These are phyloP conservation scores for Phrynocephalus guinanensis DNA, from an alignment of 2,797 vertebrate species.

Conservation along the genomic window DNA sequence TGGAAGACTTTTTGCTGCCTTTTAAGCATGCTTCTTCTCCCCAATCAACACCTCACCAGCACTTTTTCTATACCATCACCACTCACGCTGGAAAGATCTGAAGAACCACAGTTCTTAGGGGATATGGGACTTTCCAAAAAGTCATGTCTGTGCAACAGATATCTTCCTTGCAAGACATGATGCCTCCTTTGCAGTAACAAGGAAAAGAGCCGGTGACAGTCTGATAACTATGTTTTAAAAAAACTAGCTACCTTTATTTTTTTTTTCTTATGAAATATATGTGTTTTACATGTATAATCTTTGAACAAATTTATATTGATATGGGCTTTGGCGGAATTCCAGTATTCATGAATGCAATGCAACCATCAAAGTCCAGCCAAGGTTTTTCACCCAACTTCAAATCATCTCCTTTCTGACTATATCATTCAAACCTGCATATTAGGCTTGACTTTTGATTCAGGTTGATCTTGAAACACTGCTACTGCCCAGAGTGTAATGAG, in stretches of 20 bases:
- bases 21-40: not conserved
- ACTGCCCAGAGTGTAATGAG: not conserved
- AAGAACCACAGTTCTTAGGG: not conserved
- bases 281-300: no score
- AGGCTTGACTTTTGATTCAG: not conserved
- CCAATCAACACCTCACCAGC: not conserved
- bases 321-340: slow-evolving; percentile 13
- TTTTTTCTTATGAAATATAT: not conserved
- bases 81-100: not conserved
- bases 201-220: slow-evolving; percentile 54
- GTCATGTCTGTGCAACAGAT: slow-evolving; percentile 65
- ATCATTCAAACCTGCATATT: fast-evolving
- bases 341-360: slow-evolving; percentile 32
- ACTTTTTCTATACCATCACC: not conserved
- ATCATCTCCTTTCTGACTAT: not conserved
- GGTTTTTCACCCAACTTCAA: fast-evolving
- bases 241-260: not conserved
- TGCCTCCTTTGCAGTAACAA: slow-evolving; percentile 63
- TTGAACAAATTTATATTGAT: no score
- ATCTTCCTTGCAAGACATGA: slow-evolving; percentile 51
- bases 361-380: not conserved
- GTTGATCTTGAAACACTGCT: not conserved
- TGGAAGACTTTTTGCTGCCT: slow-evolving; percentile 64
- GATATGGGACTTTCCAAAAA: slow-evolving; percentile 56
- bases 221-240: no score